A percentile compares a stretch with the other conserved stretches of the same genome.
Conservation (phyloP, 2,888 invertebrate species). For the Melanotus villosus region DNA sequence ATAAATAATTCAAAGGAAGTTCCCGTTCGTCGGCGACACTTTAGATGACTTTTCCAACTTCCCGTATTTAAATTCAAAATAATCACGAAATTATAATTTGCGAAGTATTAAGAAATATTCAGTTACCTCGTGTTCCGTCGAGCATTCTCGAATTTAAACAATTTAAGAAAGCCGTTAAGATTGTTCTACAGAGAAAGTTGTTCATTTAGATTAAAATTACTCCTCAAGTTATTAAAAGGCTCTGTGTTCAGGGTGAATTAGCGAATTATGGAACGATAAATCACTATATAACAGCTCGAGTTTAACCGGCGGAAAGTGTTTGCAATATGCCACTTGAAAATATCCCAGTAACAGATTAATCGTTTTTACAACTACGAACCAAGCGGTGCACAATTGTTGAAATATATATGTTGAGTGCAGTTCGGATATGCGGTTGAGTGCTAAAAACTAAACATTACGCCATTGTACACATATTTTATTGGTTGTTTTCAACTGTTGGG, state of each 20-base stretch:
- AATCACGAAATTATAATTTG: background rate
- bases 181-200: too few species aligned
- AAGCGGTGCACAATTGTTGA: background rate
- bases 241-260: conserved; percentile 2
- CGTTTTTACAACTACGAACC: background rate
- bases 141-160: background rate
- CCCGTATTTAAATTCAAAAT: background rate
- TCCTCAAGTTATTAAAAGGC: conserved; percentile 6
- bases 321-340: background rate
- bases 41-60: background rate
- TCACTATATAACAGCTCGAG: background rate
- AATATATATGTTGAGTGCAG: background rate
- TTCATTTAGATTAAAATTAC: too few species aligned
- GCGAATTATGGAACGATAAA: background rate
- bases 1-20: background rate
- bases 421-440: too few species aligned
- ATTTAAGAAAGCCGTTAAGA: background rate
- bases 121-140: too few species aligned
- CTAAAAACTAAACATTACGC: too few species aligned
- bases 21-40: background rate
- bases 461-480: too few species aligned
- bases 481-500: too few species aligned
- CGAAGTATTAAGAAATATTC: background rate
- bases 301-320: background rate
- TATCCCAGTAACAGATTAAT: background rate